Percentiles rank a stretch among this genome's conserved stretches.
These are phyloP conservation scores for Anthopleura sola DNA, from an alignment of 64 coral and sea anemone genomes.

Conservation along the genomic window DNA sequence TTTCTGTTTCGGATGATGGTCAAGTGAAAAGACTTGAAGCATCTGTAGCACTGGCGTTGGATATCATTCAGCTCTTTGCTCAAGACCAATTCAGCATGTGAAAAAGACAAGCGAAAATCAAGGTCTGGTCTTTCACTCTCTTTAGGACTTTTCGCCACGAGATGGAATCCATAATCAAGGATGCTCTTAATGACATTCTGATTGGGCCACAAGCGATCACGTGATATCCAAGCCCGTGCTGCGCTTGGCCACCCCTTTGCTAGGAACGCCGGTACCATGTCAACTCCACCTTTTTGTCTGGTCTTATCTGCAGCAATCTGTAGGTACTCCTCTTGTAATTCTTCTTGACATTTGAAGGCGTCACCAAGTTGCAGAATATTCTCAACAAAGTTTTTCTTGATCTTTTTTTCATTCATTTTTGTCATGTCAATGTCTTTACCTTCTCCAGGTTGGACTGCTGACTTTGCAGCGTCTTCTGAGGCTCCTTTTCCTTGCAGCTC, in stretches of 20 bases:
- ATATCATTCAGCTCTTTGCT: conserved; percentile 50
- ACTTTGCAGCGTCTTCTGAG: not conserved
- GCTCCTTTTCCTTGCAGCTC: not conserved
- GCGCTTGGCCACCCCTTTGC: conserved; percentile 42
- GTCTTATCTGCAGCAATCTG: not conserved
- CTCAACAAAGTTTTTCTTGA: not conserved
- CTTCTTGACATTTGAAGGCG: not conserved
- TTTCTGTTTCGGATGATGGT: conserved; percentile 33
- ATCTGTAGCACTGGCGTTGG: conserved; percentile 64
- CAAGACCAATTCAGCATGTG: conserved; percentile 53
- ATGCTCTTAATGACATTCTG: conserved; percentile 21
- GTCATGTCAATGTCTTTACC: not conserved
- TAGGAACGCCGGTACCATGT: conserved; percentile 59
- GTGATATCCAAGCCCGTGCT: conserved; percentile 44
- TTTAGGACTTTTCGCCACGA: conserved; percentile 48
- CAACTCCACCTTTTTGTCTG: conserved; percentile 21
- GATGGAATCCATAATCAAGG: conserved; percentile 50
- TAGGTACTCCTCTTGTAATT: not conserved
- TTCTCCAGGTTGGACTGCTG: not conserved
- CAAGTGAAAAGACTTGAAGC: conserved; percentile 50
- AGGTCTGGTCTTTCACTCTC: conserved; percentile 32
- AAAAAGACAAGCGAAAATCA: conserved; percentile 64
- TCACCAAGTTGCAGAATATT: not conserved
- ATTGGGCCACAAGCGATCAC: conserved; percentile 55
- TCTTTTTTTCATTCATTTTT: not conserved